Evolutionary conservation across 2,113 vertebrate genomes (phyloP).

Genomic region (Xenus cinereus): DNA sequence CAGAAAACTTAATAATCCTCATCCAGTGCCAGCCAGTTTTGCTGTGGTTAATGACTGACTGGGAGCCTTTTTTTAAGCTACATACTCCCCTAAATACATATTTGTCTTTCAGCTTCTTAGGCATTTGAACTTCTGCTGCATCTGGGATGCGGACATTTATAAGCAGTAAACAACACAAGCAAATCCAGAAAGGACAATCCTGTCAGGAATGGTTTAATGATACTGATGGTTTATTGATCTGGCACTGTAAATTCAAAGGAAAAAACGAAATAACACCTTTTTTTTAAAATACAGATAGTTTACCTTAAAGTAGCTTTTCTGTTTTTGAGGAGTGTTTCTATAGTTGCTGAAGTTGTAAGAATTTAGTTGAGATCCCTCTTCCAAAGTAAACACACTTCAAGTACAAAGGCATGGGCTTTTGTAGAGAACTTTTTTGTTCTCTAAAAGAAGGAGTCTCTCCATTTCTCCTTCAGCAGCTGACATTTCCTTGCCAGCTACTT

Average conservation of each 20-base stretch:
- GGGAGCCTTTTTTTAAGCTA: neutral
- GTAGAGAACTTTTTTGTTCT: neutral
- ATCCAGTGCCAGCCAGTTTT: conserved; percentile 1
- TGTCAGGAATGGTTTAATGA: neutral
- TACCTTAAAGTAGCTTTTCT: neutral
- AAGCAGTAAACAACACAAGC: neutral
- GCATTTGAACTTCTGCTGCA: neutral
- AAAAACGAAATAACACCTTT: neutral
- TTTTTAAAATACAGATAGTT: neutral
- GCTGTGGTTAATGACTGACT: neutral
- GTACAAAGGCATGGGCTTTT: neutral
- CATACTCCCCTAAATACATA: neutral
- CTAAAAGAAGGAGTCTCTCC: neutral
- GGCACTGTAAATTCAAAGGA: neutral
- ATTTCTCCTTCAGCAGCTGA: neutral
- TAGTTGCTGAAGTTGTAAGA: neutral
- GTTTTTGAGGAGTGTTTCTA: neutral
- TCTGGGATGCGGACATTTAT: neutral
- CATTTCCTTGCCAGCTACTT: neutral
- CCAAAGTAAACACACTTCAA: neutral
- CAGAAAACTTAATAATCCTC: conserved; percentile 44
- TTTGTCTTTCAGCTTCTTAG: neutral
- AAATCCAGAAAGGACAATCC: neutral
- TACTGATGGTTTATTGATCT: neutral
- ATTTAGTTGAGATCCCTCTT: neutral